phyloP scores from a whole-genome alignment of 2,113 vertebrate genomes.

The Suncus etruscus region DNA sequence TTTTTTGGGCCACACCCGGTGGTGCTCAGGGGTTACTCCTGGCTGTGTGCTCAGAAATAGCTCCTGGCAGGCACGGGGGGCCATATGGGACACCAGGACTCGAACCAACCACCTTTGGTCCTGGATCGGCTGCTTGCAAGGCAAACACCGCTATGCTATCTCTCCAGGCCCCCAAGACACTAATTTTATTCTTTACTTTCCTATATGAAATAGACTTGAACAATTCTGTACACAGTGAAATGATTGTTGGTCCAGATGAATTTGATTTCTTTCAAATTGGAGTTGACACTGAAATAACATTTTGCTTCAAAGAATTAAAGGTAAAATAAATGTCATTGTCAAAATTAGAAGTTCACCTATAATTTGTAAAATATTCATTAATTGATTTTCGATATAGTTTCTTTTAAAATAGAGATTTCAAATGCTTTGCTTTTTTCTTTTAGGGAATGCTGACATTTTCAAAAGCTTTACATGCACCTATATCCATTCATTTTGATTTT shows the following conservation, averaged over 20 bases:
- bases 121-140: not conserved
- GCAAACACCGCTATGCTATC: not conserved
- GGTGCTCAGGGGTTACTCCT: too few relatives aligned
- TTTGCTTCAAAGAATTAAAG: constrained; percentile 97
- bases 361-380: too few relatives aligned
- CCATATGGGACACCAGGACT: too few relatives aligned
- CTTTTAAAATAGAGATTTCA: constrained; percentile 37
- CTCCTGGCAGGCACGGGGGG: too few relatives aligned
- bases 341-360: not conserved
- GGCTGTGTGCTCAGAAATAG: too few relatives aligned
- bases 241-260: constrained; percentile 92
- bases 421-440: constrained; percentile 40
- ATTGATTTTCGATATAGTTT: not conserved
- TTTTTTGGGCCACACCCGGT: too few relatives aligned
- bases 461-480: constrained; percentile 87
- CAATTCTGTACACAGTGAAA: constrained; percentile 91
- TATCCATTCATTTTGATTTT: constrained; percentile 90
- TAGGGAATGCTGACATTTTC: constrained; percentile 94
- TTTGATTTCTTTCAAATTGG: constrained; percentile 95
- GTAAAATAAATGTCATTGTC: constrained; percentile 85
- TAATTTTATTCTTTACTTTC: constrained; percentile 63
- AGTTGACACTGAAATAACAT: constrained; percentile 93
- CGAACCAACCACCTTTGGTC: too few relatives aligned
- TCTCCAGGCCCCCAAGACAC: not conserved
- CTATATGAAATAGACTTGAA: constrained; percentile 86